Percentiles rank a stretch among this genome's conserved stretches.
Conservation (phyloP, 2,888 invertebrate genomes). For the Watsonalla binaria region DNA sequence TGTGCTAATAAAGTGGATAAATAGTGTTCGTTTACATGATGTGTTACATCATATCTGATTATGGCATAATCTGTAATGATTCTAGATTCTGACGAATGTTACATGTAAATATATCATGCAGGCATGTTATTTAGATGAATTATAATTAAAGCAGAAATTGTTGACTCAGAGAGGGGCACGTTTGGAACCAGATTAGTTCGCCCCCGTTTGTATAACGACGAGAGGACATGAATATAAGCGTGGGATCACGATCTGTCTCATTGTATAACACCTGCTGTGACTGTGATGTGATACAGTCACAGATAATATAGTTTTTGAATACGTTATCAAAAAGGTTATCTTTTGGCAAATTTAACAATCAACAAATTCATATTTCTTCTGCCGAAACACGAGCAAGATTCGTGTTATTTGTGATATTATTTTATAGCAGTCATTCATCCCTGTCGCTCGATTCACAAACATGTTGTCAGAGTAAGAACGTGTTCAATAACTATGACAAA, state of each 20-base stretch:
- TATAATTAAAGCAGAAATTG: constrained; percentile 5
- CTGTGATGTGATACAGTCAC: constrained; percentile 27
- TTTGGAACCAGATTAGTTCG: constrained; percentile 34
- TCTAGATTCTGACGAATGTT: constrained; percentile 11
- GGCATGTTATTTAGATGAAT: background rate
- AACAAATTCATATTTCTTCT: background rate
- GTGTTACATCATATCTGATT: constrained; percentile 60
- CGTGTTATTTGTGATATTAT: constrained; percentile 11
- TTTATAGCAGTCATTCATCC: constrained; percentile 30
- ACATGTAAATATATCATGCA: no score
- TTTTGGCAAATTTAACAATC: constrained; percentile 12
- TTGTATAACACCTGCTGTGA: constrained; percentile 39
- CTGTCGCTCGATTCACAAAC: constrained; percentile 31
- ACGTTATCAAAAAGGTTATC: constrained; percentile 45
- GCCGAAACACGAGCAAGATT: constrained; percentile 9
- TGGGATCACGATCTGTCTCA: constrained; percentile 42
- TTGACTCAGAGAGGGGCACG: constrained; percentile 28
- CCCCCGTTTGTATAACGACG: constrained; percentile 33
- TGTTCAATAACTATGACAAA: constrained; percentile 51
- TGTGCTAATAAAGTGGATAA: constrained; percentile 59
- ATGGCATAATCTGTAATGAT: constrained; percentile 14
- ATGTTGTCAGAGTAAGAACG: constrained; percentile 30
- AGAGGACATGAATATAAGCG: constrained; percentile 37
- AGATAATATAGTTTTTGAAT: constrained; percentile 16
- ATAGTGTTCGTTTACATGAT: constrained; percentile 44